phyloP scores from a whole-genome alignment of 2,888 invertebrate genomes.

The Parapristionchus giblindavisi region DNA sequence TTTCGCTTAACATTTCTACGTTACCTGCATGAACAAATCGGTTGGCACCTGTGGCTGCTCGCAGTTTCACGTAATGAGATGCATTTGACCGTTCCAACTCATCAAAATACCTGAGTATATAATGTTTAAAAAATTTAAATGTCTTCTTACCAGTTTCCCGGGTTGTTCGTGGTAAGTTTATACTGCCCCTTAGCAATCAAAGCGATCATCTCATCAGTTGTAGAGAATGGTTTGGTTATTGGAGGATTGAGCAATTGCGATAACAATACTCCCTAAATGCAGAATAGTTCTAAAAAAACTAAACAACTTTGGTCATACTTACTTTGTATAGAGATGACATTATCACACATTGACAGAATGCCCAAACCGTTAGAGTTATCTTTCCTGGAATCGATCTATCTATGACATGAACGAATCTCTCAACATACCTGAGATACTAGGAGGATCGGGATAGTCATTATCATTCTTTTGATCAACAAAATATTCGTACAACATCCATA shows the following conservation, averaged over 20 bases:
- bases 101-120: slow-evolving; percentile 9
- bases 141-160: slow-evolving; percentile 14
- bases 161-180: slow-evolving; percentile 20
- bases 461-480: slow-evolving; percentile 31
- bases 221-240: slow-evolving; percentile 11
- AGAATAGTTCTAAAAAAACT: neutral
- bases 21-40: slow-evolving; percentile 15
- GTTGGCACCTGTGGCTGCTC: slow-evolving; percentile 7
- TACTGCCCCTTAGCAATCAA: slow-evolving; percentile 24
- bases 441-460: slow-evolving; percentile 24
- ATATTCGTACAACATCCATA: slow-evolving; percentile 21
- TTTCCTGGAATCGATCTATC: neutral
- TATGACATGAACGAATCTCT: neutral
- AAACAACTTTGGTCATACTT: neutral
- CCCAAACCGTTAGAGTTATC: slow-evolving; percentile 26
- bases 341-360: slow-evolving; percentile 20
- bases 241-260: slow-evolving; percentile 8
- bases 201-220: slow-evolving; percentile 20
- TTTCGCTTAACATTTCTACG: neutral
- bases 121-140: neutral
- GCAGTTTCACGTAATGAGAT: slow-evolving; percentile 25
- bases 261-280: neutral
- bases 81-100: slow-evolving; percentile 6
- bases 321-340: slow-evolving; percentile 9
- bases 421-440: neutral